Base-by-base conservation (phyloP, 2,888 invertebrate genomes). In the Aphodius sticticus region DNA sequence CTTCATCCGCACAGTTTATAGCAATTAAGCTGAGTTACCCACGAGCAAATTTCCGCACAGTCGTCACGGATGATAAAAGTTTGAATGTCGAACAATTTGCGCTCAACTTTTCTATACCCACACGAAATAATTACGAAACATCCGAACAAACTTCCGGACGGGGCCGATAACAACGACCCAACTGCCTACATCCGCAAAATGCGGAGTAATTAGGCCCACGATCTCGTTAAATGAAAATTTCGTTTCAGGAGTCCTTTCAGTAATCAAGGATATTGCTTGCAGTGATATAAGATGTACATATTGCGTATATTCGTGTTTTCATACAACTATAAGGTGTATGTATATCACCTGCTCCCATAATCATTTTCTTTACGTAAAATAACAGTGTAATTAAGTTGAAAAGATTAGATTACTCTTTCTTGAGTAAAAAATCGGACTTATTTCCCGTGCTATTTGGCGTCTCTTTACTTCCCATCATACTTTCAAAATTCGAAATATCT, bases 71-170 rank as follows among this genome's bases (percentile, higher is more conserved):
- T 53, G 53, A 53, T 53, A 53, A 53, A 53, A 53, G 53, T 53
- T 53, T 53, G 53, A 53, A 53, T 53, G 12, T 53, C 53, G 53
- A 53, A 53, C 53, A 12, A 9, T 53, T 53, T 12, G 53, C 7
- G 53, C 12, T 12, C 53, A 53, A 9, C 53, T 53, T 53, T 53
- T 53, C 53, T 53, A 12, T 12, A 53, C 53, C 53, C 53, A 53
- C 53, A 53, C 53, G 53, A 53, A 53, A 53, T 53, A 53, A 53
- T 53, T 53, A 53, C 53, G 53, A 53, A 53, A 53, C 53, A 53
- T 53, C 53, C 53, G 53, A 53, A 53, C 53, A 53, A 53, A 53
- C 53, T 53, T 53, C 12, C 26, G 26, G 26, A 26, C 26, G 26
- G 26, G 12, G 7, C 53, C 53, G 12, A 53, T 53, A 53, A 12